Percentiles rank a stretch among this genome's conserved stretches.
phyloP scores from a whole-genome alignment of 2,113 vertebrate genomes.

The Poecilia latipinna region DNA sequence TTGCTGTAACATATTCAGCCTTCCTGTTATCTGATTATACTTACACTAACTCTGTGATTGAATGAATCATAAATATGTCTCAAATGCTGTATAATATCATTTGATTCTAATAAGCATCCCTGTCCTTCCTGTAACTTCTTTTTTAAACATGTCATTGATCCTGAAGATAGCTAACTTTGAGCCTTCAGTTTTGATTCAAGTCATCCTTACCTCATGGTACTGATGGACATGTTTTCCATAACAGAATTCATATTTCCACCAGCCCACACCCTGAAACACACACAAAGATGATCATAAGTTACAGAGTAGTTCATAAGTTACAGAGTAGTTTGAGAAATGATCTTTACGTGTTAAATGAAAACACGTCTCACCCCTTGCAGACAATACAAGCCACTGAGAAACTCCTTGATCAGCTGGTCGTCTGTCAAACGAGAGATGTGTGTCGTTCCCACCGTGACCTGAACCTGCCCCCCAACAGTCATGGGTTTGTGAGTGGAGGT shows the following conservation, averaged over 20 bases:
- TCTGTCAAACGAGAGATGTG: constrained; percentile 98
- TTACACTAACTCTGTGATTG: neutral
- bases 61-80: neutral
- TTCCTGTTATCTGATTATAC: too few relatives aligned
- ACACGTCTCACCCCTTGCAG: constrained; percentile 91
- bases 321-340: neutral
- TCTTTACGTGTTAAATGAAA: neutral
- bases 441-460: constrained; percentile 92
- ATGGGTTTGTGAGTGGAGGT: constrained; percentile 92
- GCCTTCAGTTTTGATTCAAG: neutral
- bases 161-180: neutral
- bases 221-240: constrained; percentile 97
- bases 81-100: neutral
- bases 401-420: constrained; percentile 96
- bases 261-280: constrained; percentile 90
- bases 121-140: neutral
- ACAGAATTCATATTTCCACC: constrained; percentile 99
- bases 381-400: constrained; percentile 97
- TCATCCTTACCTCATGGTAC: constrained; percentile 90
- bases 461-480: constrained; percentile 86
- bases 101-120: neutral
- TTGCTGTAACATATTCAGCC: neutral
- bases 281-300: neutral
- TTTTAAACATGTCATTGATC: neutral
- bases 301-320: neutral